Base-by-base conservation (phyloP, 1,140 invertebrate species). In the Psix sp. region DNA sequence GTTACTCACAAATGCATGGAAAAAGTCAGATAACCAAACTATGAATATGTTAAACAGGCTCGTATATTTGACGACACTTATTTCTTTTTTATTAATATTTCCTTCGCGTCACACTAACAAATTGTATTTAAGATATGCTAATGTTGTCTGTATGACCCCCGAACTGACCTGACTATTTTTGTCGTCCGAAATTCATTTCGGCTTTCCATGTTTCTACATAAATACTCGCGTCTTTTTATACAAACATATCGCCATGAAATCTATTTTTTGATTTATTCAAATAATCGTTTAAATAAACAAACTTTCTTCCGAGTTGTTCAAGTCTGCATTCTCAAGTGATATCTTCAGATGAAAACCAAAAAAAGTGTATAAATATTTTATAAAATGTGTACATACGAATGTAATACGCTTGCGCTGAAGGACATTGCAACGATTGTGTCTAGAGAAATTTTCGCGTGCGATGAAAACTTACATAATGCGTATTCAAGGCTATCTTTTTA, bases 401-500 rank as follows among this genome's bases (percentile, higher is more conserved):
- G 33, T 29, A 62, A 57, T 42, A 35, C 43, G 54, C 46, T 10
- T 63, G 43, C 59, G 48, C 49, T 59, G 74, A 76, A 76, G 74
- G 74, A 59, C 68, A 20, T 24, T 26, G 43, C 63, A 52, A 70
- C 59, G 59, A 76, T 76, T 76, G 74, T 76, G 56, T 56, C 74
- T 73, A 72, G 68, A 73, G 74, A 76, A 76, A 76, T 76, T 76
- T 72, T 76, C 74, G 68, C 74, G 74, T 76, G 68, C 65, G 74
- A 73, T 68, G 68, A 73, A 73, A 73, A 73, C 51, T 76, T 76
- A 73, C 63, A 68, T 72, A 76, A 76, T 63, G 63, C 52, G 68
- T 63, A 68, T 65, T 66, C 68, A 70, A 76, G 74, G 74, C 63
- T 68, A 43, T 68, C 52, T 73, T 76, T 76, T 76, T 65, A 70